Conservation (phyloP, 2,113 vertebrate genomes). For the Caranx melampygus region DNA sequence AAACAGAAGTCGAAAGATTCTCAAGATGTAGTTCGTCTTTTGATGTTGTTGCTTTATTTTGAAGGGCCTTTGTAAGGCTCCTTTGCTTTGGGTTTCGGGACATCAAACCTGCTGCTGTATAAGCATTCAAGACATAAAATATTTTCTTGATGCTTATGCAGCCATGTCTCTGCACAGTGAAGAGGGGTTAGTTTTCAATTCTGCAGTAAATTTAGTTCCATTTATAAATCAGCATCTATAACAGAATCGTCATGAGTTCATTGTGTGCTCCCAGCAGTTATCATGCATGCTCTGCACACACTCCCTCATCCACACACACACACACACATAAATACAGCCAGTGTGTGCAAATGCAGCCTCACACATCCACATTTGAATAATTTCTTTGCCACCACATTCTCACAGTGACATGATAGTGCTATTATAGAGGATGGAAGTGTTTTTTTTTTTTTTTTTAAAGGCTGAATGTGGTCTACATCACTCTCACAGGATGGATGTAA, state of each 20-base stretch:
- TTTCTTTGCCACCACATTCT: conserved; percentile 46
- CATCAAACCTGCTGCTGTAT: not conserved
- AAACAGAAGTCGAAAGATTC: conserved; percentile 5
- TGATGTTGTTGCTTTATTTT: conserved; percentile 6
- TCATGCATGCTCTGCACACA: conserved; percentile 12
- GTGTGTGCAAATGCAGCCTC: conserved; percentile 24
- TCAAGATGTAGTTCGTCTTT: not conserved
- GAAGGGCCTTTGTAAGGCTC: not conserved
- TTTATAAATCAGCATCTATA: conserved; percentile 41
- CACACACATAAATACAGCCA: conserved; percentile 15
- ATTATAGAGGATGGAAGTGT: conserved; percentile 8
- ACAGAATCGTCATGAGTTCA: conserved; percentile 28
- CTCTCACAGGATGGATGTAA: conserved; percentile 11
- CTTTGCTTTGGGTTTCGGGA: not conserved
- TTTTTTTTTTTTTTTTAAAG: conserved; percentile 8
- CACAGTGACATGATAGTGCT: conserved; percentile 9
- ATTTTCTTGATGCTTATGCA: not conserved
- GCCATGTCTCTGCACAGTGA: not conserved
- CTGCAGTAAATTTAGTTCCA: conserved; percentile 29
- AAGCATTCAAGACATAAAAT: not conserved
- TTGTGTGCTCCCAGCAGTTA: conserved; percentile 14
- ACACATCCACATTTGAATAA: conserved; percentile 48
- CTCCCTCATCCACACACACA: not conserved
- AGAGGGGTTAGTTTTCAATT: conserved; percentile 22
- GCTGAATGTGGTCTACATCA: conserved; percentile 8